Evolutionary conservation across 2,113 vertebrate species (phyloP), one percentile per base, ranked within the genome.

Genomic region (Apteryx owenii): DNA sequence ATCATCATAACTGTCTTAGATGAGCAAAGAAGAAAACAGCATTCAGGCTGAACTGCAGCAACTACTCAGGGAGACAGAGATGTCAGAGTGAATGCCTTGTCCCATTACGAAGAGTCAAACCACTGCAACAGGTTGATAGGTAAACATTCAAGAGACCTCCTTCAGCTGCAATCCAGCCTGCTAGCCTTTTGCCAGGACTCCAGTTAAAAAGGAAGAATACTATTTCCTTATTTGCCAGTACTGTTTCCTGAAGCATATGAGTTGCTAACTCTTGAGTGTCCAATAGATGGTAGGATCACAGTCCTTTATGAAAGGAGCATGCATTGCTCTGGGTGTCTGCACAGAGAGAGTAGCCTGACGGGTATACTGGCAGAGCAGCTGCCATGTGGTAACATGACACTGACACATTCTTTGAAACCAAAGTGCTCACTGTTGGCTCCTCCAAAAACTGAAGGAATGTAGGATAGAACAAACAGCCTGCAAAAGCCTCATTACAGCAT

Each of bases 401-500:
- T 76, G 65, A 17, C 38, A 60, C 69, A 51, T 90, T 69, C 40
- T 81, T 33, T 84, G 40, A 87, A 94, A 84, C 33, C 26, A 23
- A 86, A 96, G 42, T 42, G 23, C 38, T 87, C n/a, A 12, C 38
- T 94, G 80, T 10, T 85, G 86, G 51, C 48, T 89, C 60, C 38
- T 81, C 50, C 29, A 60, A 61, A 62, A 93, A 48, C 38, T 18
- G 21, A 78, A 73, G 28, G 80, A 76, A 93, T 25, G 29, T 48
- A 56, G 70, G 53, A 69, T 2, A 76, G 65, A 92, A 79, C 36
- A 81, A 94, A 77, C 65, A 86, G 60, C 54, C 80, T 76, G 77
- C 77, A 90, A 94, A 95, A 18, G 40, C 15, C 88, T 86, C 17
- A 84, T 83, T 95, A 92, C 20, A 72, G 36, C 29, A 22, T 60